These are phyloP conservation scores for Chinchilla lanigera DNA, from an alignment of 2,113 vertebrate genomes.

Conservation along the genomic window DNA sequence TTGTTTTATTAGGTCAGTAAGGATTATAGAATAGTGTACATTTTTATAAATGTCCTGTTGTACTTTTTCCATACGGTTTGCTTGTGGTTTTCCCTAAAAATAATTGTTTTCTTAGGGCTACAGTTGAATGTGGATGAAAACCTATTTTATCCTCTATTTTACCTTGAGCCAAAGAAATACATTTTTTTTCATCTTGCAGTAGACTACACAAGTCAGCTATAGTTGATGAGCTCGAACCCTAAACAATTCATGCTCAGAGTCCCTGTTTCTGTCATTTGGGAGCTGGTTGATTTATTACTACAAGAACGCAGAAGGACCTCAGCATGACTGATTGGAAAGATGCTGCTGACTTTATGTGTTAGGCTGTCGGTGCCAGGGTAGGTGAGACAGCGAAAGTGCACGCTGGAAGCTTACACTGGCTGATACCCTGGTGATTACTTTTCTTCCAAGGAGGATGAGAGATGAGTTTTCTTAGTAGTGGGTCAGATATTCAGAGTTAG, in stretches of 20 bases:
- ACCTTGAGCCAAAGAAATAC: background rate
- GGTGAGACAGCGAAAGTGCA: constrained; percentile 22
- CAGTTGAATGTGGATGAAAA: background rate
- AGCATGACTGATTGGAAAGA: background rate
- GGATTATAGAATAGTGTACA: background rate
- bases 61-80: background rate
- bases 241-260: constrained; percentile 62
- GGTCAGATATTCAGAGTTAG: background rate
- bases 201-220: background rate
- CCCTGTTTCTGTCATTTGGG: constrained; percentile 51
- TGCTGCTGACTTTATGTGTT: constrained; percentile 63
- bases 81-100: constrained; percentile 25
- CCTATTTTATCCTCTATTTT: background rate
- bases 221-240: background rate
- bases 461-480: background rate
- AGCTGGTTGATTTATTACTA: constrained; percentile 61
- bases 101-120: background rate
- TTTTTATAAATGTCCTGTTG: constrained; percentile 48
- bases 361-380: constrained; percentile 26
- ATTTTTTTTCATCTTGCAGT: background rate
- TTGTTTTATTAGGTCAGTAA: constrained; percentile 39
- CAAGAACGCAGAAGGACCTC: constrained; percentile 39
- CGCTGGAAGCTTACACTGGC: constrained; percentile 55
- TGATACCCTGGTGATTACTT: background rate
- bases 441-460: constrained; percentile 29